Percentiles rank a stretch among this genome's conserved stretches.
These are phyloP conservation scores for Esox niger DNA, from an alignment of 2,113 vertebrate genomes.

Conservation along the genomic window DNA sequence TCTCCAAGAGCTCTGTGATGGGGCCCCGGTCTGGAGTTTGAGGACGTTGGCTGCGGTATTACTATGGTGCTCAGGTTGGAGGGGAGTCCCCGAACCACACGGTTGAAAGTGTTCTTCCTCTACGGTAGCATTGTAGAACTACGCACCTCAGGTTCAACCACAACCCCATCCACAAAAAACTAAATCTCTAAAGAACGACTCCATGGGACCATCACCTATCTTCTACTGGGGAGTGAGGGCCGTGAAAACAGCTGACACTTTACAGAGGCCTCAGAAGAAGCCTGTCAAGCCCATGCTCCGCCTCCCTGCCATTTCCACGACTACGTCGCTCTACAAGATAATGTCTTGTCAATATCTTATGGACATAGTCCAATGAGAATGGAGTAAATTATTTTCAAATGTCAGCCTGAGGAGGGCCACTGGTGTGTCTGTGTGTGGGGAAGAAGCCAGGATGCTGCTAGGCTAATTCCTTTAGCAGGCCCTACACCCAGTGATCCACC, in stretches of 20 bases:
- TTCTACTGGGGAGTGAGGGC: too few relatives aligned
- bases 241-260: too few relatives aligned
- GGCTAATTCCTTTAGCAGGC: conserved; percentile 63
- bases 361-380: conserved; percentile 51
- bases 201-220: too few relatives aligned
- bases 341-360: conserved; percentile 61
- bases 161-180: too few relatives aligned
- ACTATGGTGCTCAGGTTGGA: background rate
- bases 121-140: background rate
- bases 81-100: background rate
- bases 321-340: conserved; percentile 41
- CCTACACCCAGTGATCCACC: conserved; percentile 25
- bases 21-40: conserved; percentile 23
- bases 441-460: conserved; percentile 14
- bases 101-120: background rate
- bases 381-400: conserved; percentile 46
- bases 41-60: background rate
- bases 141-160: background rate
- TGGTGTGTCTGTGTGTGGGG: too few relatives aligned
- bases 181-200: too few relatives aligned
- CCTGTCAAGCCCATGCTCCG: background rate
- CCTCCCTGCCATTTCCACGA: conserved; percentile 35
- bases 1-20: background rate
- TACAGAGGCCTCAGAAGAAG: conserved; percentile 33
- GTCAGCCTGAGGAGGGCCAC: conserved; percentile 36